Conservation (phyloP, 2,113 vertebrate genomes). For the Pontoporia blainvillei region DNA sequence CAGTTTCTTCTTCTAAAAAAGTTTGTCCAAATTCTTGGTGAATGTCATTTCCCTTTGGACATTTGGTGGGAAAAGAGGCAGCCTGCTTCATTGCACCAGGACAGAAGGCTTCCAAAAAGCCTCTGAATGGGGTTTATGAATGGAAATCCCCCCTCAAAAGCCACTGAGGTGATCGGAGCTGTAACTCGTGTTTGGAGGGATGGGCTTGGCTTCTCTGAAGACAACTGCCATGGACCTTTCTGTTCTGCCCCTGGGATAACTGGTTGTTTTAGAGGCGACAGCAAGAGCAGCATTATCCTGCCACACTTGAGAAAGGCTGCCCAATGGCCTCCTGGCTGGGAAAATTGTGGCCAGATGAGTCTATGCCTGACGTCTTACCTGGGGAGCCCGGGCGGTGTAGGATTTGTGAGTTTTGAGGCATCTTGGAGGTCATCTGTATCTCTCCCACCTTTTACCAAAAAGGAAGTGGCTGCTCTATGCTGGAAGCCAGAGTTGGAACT, state of each 20-base stretch:
- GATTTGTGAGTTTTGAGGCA: background rate
- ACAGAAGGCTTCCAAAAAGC: slow-evolving; percentile 59
- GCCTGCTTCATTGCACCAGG: slow-evolving; percentile 38
- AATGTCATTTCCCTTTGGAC: slow-evolving; percentile 26
- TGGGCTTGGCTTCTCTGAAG: background rate
- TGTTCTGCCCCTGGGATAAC: background rate
- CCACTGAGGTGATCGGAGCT: background rate
- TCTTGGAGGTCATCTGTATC: background rate
- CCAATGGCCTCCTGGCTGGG: background rate
- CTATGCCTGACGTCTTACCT: rapidly evolving
- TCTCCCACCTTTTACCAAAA: background rate
- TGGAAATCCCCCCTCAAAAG: background rate
- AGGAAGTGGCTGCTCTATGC: background rate
- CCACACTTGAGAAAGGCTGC: background rate
- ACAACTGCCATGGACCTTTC: background rate
- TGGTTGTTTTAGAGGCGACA: background rate
- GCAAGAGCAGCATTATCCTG: background rate
- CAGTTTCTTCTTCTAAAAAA: slow-evolving; percentile 37
- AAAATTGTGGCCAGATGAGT: background rate
- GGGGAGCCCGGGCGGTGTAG: rapidly evolving
- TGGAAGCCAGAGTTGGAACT: background rate
- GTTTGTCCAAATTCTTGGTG: slow-evolving; percentile 48
- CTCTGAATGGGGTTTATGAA: background rate
- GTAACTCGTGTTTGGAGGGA: background rate
- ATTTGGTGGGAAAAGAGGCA: slow-evolving; percentile 6